Conservation (phyloP, 1,140 invertebrate species). For the Phortica variegata region DNA sequence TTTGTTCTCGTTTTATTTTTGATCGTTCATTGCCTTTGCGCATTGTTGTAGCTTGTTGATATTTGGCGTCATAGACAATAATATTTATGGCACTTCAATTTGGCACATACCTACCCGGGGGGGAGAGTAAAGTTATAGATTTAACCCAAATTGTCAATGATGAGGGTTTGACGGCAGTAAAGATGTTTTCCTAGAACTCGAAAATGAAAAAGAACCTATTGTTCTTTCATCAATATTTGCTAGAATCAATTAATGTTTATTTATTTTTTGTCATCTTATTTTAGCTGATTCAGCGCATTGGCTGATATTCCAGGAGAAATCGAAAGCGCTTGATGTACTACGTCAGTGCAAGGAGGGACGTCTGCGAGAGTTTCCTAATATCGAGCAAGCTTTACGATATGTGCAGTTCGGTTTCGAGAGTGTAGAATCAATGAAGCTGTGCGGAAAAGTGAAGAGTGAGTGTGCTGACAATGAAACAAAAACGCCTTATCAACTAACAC, state of each 20-base stretch:
- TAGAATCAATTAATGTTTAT: background rate
- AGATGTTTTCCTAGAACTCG: too few species aligned
- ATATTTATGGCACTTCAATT: background rate
- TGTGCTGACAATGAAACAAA: slow-evolving; percentile 27
- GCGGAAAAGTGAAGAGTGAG: slow-evolving; percentile 21
- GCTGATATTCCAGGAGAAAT: slow-evolving; percentile 69
- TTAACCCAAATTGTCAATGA: background rate
- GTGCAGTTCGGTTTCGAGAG: slow-evolving; percentile 61
- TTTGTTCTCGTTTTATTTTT: slow-evolving; percentile 1
- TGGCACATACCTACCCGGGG: too few species aligned
- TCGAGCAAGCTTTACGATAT: slow-evolving; percentile 72
- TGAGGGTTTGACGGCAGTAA: slow-evolving; percentile 10
- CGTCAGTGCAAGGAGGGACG: slow-evolving; percentile 73
- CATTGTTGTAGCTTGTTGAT: too few species aligned
- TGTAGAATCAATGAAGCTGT: slow-evolving; percentile 33
- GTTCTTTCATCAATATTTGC: too few species aligned
- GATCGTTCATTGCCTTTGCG: background rate
- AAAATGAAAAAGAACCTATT: too few species aligned
- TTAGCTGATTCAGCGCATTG: slow-evolving; percentile 40
- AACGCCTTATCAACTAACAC: background rate
- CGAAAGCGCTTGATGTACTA: slow-evolving; percentile 69
- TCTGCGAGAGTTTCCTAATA: slow-evolving; percentile 73
- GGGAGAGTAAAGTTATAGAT: too few species aligned
- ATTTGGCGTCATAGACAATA: slow-evolving; percentile 35
- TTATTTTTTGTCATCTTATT: slow-evolving; percentile 7